These are phyloP conservation scores for Tigriopus japonicus DNA, from an alignment of 1,140 invertebrate genomes.

Conservation along the genomic window DNA sequence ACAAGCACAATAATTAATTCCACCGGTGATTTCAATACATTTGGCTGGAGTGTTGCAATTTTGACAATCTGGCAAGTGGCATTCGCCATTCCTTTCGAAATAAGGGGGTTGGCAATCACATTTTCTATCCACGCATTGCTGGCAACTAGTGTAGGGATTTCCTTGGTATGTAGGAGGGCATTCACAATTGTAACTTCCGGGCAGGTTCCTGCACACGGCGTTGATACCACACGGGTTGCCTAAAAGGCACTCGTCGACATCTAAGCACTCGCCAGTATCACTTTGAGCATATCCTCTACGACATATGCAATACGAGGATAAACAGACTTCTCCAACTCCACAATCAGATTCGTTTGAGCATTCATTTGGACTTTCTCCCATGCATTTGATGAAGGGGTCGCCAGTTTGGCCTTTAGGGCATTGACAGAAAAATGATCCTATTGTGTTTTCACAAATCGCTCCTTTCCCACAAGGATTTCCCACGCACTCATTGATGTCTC, in stretches of 20 bases:
- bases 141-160: slow-evolving; percentile 65
- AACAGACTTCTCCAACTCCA: slow-evolving; percentile 58
- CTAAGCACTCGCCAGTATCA: slow-evolving; percentile 47
- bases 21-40: slow-evolving; percentile 68
- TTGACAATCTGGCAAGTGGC: slow-evolving; percentile 60
- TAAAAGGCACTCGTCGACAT: slow-evolving; percentile 69
- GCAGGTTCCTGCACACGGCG: slow-evolving; percentile 74
- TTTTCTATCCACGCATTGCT: slow-evolving; percentile 46
- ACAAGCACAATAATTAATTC: slow-evolving; percentile 75
- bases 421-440: slow-evolving; percentile 63
- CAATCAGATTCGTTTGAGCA: slow-evolving; percentile 56
- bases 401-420: slow-evolving; percentile 44
- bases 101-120: slow-evolving; percentile 72
- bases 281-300: slow-evolving; percentile 58
- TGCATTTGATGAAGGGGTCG: slow-evolving; percentile 49
- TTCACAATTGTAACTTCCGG: slow-evolving; percentile 80
- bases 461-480: slow-evolving; percentile 52
- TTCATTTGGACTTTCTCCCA: slow-evolving; percentile 36
- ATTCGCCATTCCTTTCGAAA: slow-evolving; percentile 50
- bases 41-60: slow-evolving; percentile 60
- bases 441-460: slow-evolving; percentile 68
- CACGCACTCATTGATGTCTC: slow-evolving; percentile 65
- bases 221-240: slow-evolving; percentile 53
- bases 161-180: slow-evolving; percentile 66
- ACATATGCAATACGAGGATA: slow-evolving; percentile 64